Conservation (phyloP, 1,140 invertebrate genomes). For the Drosophila bifasciata region DNA sequence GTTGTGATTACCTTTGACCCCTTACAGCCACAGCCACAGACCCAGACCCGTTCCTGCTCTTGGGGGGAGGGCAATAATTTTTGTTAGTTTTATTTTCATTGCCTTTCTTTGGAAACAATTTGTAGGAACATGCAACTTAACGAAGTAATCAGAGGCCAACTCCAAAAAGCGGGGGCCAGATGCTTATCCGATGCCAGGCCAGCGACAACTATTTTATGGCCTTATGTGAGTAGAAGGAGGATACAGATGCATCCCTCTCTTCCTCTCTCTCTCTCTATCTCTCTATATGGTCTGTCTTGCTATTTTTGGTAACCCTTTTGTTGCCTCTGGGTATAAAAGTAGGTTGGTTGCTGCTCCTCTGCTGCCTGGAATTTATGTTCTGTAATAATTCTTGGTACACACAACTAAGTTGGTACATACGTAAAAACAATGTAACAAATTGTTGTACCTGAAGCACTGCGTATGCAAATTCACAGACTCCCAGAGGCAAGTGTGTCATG, state of each 20-base stretch:
- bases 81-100: constrained; percentile 78
- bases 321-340: constrained; percentile 40
- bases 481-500: constrained; percentile 28
- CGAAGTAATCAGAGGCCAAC: constrained; percentile 71
- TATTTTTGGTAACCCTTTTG: constrained; percentile 71
- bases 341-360: constrained; percentile 53
- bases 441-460: constrained; percentile 38
- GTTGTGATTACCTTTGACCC: constrained; percentile 78
- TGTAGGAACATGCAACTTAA: constrained; percentile 79
- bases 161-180: constrained; percentile 58
- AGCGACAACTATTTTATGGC: constrained; percentile 80
- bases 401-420: constrained; percentile 44
- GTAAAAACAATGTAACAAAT: constrained; percentile 72
- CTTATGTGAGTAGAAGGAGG: constrained; percentile 57
- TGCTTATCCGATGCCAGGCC: constrained; percentile 71
- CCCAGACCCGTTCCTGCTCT: constrained; percentile 22
- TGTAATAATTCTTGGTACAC: constrained; percentile 56
- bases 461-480: constrained; percentile 27
- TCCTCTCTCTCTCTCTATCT: constrained; percentile 6
- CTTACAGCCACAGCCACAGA: constrained; percentile 21
- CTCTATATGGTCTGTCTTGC: constrained; percentile 69
- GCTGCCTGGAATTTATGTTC: constrained; percentile 48
- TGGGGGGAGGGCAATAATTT: constrained; percentile 56
- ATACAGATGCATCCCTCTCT: constrained; percentile 15
- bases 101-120: constrained; percentile 81